Conservation (phyloP, 2,888 invertebrate genomes). For the Laspeyria flexula region DNA sequence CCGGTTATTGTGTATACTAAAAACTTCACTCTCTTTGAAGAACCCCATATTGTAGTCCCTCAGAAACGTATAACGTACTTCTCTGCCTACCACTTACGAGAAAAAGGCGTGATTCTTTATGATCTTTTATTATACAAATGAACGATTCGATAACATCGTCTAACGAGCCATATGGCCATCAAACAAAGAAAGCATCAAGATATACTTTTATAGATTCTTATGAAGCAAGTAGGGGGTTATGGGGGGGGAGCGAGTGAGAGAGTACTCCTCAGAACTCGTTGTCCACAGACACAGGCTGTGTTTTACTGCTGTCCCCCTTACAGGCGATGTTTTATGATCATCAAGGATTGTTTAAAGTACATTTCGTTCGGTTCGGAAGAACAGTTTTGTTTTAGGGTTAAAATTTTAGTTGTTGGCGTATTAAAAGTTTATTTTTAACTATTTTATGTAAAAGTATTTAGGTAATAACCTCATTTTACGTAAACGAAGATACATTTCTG, state of each 20-base stretch:
- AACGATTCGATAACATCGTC: neutral
- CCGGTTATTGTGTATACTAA: too few relatives aligned
- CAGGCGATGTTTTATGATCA: conserved; percentile 28
- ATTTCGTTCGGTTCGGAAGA: neutral
- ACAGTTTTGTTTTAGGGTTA: neutral
- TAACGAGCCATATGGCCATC: neutral
- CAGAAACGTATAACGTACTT: too few relatives aligned
- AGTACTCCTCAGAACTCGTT: conserved; percentile 23
- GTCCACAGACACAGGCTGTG: conserved; percentile 49
- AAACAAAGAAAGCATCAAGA: conserved; percentile 1
- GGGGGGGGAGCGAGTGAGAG: neutral
- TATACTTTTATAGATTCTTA: conserved; percentile 6
- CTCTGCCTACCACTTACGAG: too few relatives aligned
- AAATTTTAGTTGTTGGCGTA: neutral
- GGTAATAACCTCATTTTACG: too few relatives aligned
- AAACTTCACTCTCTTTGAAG: too few relatives aligned
- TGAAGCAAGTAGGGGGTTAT: neutral
- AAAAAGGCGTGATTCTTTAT: too few relatives aligned
- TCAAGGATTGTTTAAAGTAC: conserved; percentile 7
- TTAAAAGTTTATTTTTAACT: neutral
- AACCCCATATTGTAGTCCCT: too few relatives aligned
- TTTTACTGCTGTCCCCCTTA: conserved; percentile 48
- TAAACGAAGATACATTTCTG: too few relatives aligned
- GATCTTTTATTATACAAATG: neutral
- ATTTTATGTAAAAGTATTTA: too few relatives aligned